These are phyloP conservation scores for Nylanderia fulva DNA, from an alignment of 1,140 invertebrate species.

Conservation along the genomic window DNA sequence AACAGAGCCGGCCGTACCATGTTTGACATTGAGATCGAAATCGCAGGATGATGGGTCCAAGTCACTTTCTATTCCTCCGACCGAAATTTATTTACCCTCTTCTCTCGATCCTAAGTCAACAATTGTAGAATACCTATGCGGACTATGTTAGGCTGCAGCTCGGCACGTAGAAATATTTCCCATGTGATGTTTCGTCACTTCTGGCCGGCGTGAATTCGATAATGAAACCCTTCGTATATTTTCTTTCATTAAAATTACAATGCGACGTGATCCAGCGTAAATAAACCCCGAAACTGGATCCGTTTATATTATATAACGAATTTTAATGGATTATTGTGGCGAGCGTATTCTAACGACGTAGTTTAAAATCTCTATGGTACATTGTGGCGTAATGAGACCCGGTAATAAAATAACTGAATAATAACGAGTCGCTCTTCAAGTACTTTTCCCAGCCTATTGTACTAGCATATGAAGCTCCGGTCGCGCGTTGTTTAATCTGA, in stretches of 20 bases:
- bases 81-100: conserved; percentile 45
- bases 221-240: background rate
- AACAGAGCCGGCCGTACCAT: conserved; percentile 39
- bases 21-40: conserved; percentile 57
- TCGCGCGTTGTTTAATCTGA: conserved; percentile 64
- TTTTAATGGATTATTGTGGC: conserved; percentile 44
- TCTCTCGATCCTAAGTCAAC: conserved; percentile 64
- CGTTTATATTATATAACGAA: conserved; percentile 22
- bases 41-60: background rate
- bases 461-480: conserved; percentile 18
- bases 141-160: background rate
- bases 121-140: conserved; percentile 25
- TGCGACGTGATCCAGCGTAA: conserved; percentile 20
- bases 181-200: conserved; percentile 55
- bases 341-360: conserved; percentile 4
- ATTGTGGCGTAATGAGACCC: conserved; percentile 29
- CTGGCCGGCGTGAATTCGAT: conserved; percentile 18
- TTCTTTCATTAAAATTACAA: conserved; percentile 50
- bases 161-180: conserved; percentile 50
- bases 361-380: conserved; percentile 43
- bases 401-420: conserved; percentile 65
- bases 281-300: conserved; percentile 35
- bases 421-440: conserved; percentile 35
- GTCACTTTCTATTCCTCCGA: background rate
- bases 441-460: conserved; percentile 65